Evolutionary conservation across 2,113 vertebrate species (phyloP).

Genomic region (Calonectris borealis): DNA sequence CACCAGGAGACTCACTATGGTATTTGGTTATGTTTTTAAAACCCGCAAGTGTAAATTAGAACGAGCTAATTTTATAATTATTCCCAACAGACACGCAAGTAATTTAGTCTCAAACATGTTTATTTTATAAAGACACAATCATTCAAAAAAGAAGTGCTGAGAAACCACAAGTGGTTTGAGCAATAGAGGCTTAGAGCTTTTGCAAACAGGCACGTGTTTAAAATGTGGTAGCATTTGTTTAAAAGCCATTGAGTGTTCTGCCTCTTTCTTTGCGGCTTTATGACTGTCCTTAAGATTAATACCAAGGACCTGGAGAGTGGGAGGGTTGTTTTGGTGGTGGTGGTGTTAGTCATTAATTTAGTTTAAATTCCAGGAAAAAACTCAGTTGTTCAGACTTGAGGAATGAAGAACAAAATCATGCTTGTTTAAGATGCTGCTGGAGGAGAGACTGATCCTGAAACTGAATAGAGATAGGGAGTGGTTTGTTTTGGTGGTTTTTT

Average conservation of each 20-base stretch:
- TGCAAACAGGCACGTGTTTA: background rate
- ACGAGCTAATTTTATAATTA: conserved; percentile 57
- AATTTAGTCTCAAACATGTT: conserved; percentile 49
- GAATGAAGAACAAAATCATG: background rate
- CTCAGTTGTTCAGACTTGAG: background rate
- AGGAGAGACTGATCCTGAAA: background rate
- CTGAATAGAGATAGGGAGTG: background rate
- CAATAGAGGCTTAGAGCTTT: conserved; percentile 16
- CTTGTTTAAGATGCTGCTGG: background rate
- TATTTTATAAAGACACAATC: conserved; percentile 68
- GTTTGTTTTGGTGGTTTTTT: no score
- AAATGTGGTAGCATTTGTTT: conserved; percentile 49
- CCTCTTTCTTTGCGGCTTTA: background rate
- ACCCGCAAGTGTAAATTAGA: conserved; percentile 51
- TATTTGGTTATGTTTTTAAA: conserved; percentile 50
- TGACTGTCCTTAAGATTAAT: background rate
- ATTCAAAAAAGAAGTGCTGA: conserved; percentile 48
- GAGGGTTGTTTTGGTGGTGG: background rate
- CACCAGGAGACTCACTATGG: conserved; percentile 20
- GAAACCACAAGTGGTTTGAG: conserved; percentile 66
- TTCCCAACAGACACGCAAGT: conserved; percentile 45
- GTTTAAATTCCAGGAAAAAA: background rate
- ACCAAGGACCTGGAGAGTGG: background rate
- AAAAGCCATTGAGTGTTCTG: conserved; percentile 10
- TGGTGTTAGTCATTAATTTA: background rate